These are phyloP conservation scores for Drosophila recens DNA, from an alignment of 2,888 invertebrate species.

Conservation along the genomic window DNA sequence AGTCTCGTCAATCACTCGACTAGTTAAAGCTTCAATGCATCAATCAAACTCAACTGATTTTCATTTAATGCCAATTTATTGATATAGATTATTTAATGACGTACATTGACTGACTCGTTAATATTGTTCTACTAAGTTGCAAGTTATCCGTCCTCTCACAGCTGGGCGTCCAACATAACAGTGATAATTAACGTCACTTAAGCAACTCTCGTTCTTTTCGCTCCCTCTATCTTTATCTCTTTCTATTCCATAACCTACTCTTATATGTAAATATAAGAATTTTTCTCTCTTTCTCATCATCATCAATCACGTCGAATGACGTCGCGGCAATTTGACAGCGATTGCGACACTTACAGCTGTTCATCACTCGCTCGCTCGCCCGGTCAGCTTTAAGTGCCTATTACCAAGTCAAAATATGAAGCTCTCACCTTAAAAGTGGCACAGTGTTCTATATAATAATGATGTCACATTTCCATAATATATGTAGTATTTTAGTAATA, in stretches of 20 bases:
- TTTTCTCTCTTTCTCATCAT: conserved; percentile 50
- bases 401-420: conserved; percentile 20
- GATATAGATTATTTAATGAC: conserved; percentile 62
- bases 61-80: conserved; percentile 57
- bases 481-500: conserved; percentile 6
- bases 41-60: conserved; percentile 68
- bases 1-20: conserved; percentile 12
- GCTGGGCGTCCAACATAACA: conserved; percentile 36
- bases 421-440: conserved; percentile 16
- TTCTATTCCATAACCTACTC: not conserved
- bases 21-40: conserved; percentile 49
- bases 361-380: conserved; percentile 35
- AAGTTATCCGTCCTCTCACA: conserved; percentile 39
- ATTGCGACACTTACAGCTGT: conserved; percentile 79
- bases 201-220: not conserved
- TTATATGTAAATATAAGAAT: conserved; percentile 3
- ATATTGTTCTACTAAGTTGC: conserved; percentile 22
- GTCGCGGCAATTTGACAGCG: conserved; percentile 71
- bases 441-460: conserved; percentile 19
- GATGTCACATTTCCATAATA: conserved; percentile 26
- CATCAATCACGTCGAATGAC: conserved; percentile 62
- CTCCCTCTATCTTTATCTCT: not conserved
- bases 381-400: conserved; percentile 55
- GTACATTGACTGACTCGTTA: conserved; percentile 40
- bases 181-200: conserved; percentile 53